A percentile compares a stretch with the other conserved stretches of the same genome.
Evolutionary conservation across 2,113 vertebrate genomes (phyloP).

Genomic region (Petrocephalus zakoni): DNA sequence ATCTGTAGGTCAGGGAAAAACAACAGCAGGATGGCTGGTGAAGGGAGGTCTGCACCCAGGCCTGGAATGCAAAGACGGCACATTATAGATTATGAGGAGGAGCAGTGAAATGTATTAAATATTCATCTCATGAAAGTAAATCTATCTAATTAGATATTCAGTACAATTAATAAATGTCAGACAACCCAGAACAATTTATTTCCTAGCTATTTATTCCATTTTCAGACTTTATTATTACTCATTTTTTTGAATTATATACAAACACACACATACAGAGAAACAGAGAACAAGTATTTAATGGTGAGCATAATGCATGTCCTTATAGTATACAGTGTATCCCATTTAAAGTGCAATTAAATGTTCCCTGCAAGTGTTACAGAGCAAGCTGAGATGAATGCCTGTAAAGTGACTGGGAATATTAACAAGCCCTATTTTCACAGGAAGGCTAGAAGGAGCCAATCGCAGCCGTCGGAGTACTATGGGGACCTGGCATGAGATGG

Average conservation of each 20-base stretch:
- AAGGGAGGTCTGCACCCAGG: too few relatives aligned
- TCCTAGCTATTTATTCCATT: neutral
- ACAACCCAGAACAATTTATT: neutral
- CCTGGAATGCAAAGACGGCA: neutral
- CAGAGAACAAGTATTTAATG: neutral
- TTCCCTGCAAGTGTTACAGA: conserved; percentile 40
- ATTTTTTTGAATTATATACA: neutral
- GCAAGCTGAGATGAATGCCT: conserved; percentile 40
- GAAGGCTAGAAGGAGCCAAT: conserved; percentile 41
- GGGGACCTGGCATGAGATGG: conserved; percentile 27
- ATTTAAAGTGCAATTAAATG: conserved; percentile 34
- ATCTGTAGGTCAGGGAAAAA: too few relatives aligned
- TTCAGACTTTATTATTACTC: neutral
- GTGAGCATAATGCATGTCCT: neutral
- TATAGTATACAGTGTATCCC: neutral
- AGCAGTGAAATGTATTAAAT: neutral
- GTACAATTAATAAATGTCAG: neutral
- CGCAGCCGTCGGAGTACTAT: conserved; percentile 48
- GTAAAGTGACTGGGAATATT: conserved; percentile 56
- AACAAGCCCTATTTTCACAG: conserved; percentile 36
- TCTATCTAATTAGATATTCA: conserved; percentile 14
- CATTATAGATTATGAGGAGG: neutral
- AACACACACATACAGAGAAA: neutral
- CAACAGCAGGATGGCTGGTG: too few relatives aligned
- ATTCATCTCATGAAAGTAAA: neutral